Evolutionary conservation across 2,888 invertebrate genomes (phyloP), one percentile per base, ranked within the genome.

Genomic region (Sminthurinus aureus): DNA sequence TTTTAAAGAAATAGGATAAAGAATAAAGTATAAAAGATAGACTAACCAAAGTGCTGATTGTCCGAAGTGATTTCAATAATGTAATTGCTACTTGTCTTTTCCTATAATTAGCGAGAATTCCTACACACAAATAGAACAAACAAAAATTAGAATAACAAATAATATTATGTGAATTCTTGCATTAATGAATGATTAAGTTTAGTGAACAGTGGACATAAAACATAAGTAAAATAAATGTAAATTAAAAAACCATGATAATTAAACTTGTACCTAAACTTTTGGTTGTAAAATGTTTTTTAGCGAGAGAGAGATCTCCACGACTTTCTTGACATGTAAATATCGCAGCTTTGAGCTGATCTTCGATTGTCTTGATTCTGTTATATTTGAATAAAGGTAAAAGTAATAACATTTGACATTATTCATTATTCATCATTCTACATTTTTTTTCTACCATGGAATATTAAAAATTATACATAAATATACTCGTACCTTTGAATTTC

Each of bases 41-140:
- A 89, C 92, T 91, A 91, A 94, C 94, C 91, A 96, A 91, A 86
- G 95, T 94, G 90, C 95, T 95, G 38, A 97, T 95, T 64, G 94
- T 94, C 86, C 93, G 92, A 66, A 99, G 91, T 26, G 95, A 96
- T 87, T 94, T 94, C 0, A 98, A 91, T 0, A 98, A 92, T 80
- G 94, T 94, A 85, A 94, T 93, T 9, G 97, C 93, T 83, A 96
- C 93, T 90, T 97, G 96, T 80, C 97, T 91, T 90, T 97, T 97
- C 77, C 96, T 92, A 90, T 97, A 97, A 90, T 98, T 97, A 0
- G 98, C 96, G 76, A 99, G 91, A 85, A 99, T 96, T 38, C 95
- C n/a, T n/a, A n/a, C n/a, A n/a, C n/a, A n/a, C n/a, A n/a, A n/a
- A n/a, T n/a, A n/a, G n/a, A n/a, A n/a, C n/a, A n/a, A n/a, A n/a